These are phyloP conservation scores for Trimorus sp. DNA, from an alignment of 2,888 invertebrate species.

Conservation along the genomic window DNA sequence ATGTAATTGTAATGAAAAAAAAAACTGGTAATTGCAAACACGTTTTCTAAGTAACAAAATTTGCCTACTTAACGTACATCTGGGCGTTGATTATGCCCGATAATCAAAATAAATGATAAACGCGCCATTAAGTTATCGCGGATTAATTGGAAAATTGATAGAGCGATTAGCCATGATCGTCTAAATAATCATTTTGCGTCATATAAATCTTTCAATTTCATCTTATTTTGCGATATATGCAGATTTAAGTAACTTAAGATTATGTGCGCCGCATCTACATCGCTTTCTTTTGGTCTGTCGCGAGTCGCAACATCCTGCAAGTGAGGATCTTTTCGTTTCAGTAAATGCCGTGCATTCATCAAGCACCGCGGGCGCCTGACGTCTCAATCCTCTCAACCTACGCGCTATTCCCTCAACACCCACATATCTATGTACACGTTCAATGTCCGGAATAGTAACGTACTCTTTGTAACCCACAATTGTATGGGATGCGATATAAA, in stretches of 20 bases:
- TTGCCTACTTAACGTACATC: too few species aligned
- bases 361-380: conserved; percentile 80
- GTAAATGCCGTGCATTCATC: conserved; percentile 80
- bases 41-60: too few species aligned
- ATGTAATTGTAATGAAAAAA: too few species aligned
- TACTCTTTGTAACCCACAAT: conserved; percentile 65
- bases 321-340: conserved; percentile 77
- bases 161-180: conserved; percentile 24
- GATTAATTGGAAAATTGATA: conserved; percentile 40
- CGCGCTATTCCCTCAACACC: conserved; percentile 75
- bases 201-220: conserved; percentile 43
- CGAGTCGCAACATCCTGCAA: conserved; percentile 73
- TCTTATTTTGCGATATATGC: conserved; percentile 48
- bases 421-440: conserved; percentile 70
- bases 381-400: conserved; percentile 80
- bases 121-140: conserved; percentile 15
- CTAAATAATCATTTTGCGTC: conserved; percentile 35
- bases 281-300: conserved; percentile 62
- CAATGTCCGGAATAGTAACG: conserved; percentile 68
- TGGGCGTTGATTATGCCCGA: conserved; percentile 1
- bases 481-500: conserved; percentile 41
- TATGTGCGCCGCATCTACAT: conserved; percentile 53
- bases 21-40: too few species aligned
- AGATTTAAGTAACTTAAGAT: conserved; percentile 55
- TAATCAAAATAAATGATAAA: conserved; percentile 21